Evolutionary conservation across 2,888 invertebrate genomes (phyloP), one percentile per base, ranked within the genome.

Genomic region (Nebria salina): DNA sequence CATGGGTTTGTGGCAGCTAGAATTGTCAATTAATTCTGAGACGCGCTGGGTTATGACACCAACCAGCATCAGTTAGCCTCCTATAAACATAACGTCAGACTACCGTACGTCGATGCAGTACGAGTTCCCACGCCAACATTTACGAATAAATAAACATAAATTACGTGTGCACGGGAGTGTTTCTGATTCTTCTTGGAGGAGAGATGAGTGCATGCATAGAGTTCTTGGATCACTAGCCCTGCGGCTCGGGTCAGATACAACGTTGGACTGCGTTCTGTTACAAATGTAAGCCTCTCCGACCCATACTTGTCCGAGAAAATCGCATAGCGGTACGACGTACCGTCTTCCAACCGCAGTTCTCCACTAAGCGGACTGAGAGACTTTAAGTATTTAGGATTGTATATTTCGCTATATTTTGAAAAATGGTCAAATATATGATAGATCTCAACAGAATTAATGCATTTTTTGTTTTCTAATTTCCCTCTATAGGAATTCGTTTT

Each of bases 121-220:
- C 11, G 70, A 70, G 84, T 85, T 85, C 85, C 85, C 85, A 85
- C 85, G 85, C 85, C 84, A 85, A 82, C 80, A 82, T 84, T 83
- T 84, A 85, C 83, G 84, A 85, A 86, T 85, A 85, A 85, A 85
- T 86, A 86, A 86, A 86, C 85, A 86, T 86, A 86, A 86, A 85
- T 86, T 86, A 86, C 84, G 84, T 85, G 84, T 84, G 84, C 70
- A 70, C 70, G 34, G 70, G 70, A 66, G 66, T 66, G 66, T 66
- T 66, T 25, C 54, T 8, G 4, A 5, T 54, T 11, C 54, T 54
- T 15, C 66, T 66, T 8, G n/a, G 25, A 66, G 66, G 2, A 15
- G 65, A 66, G 66, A 25, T 20, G 66, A 66, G 25, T 25, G n/a
- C 66, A 15, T 34, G 34, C 34, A 34, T 34, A 34, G 54, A 54